These are phyloP conservation scores for Sebastes fasciatus DNA, from an alignment of 2,113 vertebrate species.

Conservation along the genomic window DNA sequence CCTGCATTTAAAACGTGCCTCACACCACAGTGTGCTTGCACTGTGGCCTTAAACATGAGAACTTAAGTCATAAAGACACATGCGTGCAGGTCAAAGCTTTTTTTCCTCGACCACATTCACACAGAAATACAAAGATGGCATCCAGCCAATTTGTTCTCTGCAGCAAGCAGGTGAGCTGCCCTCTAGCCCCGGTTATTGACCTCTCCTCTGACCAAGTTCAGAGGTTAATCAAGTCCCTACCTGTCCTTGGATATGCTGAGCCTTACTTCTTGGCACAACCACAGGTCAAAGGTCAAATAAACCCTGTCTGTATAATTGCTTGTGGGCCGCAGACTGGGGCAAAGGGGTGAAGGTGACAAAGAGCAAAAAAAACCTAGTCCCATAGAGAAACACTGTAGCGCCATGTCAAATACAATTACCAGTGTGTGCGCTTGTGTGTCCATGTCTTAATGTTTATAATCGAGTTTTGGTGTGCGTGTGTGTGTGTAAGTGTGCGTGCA, in stretches of 20 bases:
- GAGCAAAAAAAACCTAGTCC: conserved; percentile 38
- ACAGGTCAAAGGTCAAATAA: conserved; percentile 76
- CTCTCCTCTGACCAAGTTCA: conserved; percentile 77
- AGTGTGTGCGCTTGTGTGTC: conserved; percentile 39
- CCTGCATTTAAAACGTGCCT: conserved; percentile 12
- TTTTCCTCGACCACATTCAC: conserved; percentile 7
- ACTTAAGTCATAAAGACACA: conserved; percentile 1
- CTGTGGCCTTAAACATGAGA: conserved; percentile 26
- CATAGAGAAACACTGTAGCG: conserved; percentile 51
- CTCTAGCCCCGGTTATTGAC: conserved; percentile 73
- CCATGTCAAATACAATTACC: conserved; percentile 70
- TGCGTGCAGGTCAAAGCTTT: conserved; percentile 33
- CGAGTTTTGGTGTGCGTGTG: conserved; percentile 36
- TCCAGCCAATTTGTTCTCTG: conserved; percentile 67
- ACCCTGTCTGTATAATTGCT: conserved; percentile 78
- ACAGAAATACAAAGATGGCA: conserved; percentile 61
- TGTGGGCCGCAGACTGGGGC: conserved; percentile 59
- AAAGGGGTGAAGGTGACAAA: conserved; percentile 75
- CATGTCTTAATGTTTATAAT: conserved; percentile 55
- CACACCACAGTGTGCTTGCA: background rate
- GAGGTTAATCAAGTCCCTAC: conserved; percentile 83
- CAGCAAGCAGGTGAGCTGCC: conserved; percentile 71
- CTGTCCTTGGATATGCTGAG: conserved; percentile 81
- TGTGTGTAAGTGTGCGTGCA: background rate
- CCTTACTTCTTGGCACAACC: conserved; percentile 64